Evolutionary conservation across 2,888 invertebrate species (phyloP).

Genomic region (Marronus borbonicus): DNA sequence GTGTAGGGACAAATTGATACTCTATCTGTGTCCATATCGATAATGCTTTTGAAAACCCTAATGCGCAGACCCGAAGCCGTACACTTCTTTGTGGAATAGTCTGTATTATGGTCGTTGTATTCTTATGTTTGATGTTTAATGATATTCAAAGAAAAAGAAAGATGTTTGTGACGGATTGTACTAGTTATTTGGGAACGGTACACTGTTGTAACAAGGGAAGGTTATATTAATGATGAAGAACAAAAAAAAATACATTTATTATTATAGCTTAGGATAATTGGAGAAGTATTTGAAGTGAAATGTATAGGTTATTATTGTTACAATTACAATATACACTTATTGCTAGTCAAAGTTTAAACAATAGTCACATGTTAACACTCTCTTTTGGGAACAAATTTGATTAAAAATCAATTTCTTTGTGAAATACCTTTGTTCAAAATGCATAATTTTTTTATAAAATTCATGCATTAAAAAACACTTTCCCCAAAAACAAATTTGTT

Average conservation of each 20-base stretch:
- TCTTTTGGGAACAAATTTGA: no score
- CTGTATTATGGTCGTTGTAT: conserved; percentile 1
- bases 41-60: no score
- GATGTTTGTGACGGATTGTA: neutral
- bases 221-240: neutral
- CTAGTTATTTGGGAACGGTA: neutral
- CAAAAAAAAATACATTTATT: conserved; percentile 11
- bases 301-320: conserved; percentile 34
- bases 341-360: conserved; percentile 9
- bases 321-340: neutral
- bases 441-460: no score
- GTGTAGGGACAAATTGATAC: no score
- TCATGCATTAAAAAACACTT: no score
- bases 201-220: neutral
- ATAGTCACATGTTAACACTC: neutral
- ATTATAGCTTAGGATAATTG: conserved; percentile 37
- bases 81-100: no score
- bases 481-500: no score
- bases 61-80: no score
- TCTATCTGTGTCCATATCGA: no score
- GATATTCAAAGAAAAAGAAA: conserved; percentile 1
- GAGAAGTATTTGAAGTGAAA: neutral
- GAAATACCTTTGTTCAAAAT: no score
- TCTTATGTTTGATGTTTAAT: neutral
- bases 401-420: no score